Conservation (phyloP, 2,888 invertebrate genomes). For the Melipona beecheii region DNA sequence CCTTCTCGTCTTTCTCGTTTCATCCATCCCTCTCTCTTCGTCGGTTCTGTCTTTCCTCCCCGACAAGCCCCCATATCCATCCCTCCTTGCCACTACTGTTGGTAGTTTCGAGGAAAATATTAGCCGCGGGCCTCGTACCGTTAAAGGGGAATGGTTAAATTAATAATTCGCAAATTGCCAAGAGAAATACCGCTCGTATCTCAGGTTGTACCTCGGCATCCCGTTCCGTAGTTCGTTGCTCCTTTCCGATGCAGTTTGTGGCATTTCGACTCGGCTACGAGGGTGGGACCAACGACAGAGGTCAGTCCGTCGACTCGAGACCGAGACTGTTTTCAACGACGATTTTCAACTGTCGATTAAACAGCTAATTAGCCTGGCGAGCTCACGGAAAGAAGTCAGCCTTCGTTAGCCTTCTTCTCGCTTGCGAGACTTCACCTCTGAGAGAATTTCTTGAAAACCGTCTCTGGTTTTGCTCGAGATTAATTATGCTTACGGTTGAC, state of each 20-base stretch:
- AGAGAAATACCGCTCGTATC: conserved; percentile 58
- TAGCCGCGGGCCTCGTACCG: conserved; percentile 63
- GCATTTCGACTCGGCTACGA: conserved; percentile 14
- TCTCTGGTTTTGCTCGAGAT: conserved; percentile 11
- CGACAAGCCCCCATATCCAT: conserved; percentile 22
- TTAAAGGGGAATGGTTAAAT: conserved; percentile 72
- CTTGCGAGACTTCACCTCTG: neutral
- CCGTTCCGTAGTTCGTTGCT: neutral
- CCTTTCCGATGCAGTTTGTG: conserved; percentile 43
- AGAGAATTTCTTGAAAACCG: neutral
- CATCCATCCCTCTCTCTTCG: neutral
- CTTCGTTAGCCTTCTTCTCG: neutral
- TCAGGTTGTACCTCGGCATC: neutral
- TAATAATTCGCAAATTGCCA: conserved; percentile 73
- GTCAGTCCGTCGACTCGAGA: conserved; percentile 27
- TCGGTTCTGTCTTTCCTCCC: neutral
- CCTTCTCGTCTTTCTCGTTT: conserved; percentile 7
- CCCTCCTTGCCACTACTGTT: neutral
- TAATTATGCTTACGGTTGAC: conserved; percentile 36
- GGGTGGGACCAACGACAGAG: conserved; percentile 12
- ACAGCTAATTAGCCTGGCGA: conserved; percentile 44
- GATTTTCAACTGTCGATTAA: conserved; percentile 54
- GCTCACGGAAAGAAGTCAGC: conserved; percentile 8
- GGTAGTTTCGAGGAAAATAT: conserved; percentile 62
- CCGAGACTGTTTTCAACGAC: conserved; percentile 28